phyloP scores from a whole-genome alignment of 2,888 invertebrate species.

The Galeopsomyia nigrocyanea region DNA sequence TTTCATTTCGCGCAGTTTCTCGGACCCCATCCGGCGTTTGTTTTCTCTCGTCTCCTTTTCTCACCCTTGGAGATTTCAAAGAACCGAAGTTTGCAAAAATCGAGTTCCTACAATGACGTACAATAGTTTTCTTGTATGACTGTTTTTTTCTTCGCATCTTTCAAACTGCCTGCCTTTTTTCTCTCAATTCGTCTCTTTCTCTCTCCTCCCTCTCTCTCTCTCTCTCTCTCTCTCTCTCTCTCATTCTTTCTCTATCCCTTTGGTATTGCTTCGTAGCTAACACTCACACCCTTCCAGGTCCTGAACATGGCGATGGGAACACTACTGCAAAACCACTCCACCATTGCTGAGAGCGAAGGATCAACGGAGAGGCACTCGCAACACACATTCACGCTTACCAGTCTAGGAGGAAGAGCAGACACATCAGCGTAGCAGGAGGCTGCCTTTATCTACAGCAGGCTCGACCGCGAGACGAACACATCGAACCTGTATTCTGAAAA shows the following conservation, averaged over 20 bases:
- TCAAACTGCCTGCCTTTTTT: constrained; percentile 44
- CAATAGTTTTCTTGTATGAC: constrained; percentile 45
- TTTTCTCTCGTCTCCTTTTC: constrained; percentile 32
- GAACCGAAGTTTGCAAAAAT: constrained; percentile 48
- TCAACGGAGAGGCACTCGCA: constrained; percentile 35
- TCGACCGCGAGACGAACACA: not conserved
- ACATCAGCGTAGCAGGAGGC: constrained; percentile 8
- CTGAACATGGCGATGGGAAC: constrained; percentile 44
- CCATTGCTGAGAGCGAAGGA: constrained; percentile 43
- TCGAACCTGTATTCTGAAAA: not conserved
- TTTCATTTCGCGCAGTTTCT: constrained; percentile 44
- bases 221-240: constrained; percentile 27
- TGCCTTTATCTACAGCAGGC: constrained; percentile 3
- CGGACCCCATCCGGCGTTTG: constrained; percentile 41
- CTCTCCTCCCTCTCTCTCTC: constrained; percentile 40
- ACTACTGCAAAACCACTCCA: constrained; percentile 40
- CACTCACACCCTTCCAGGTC: constrained; percentile 67
- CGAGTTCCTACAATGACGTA: constrained; percentile 41
- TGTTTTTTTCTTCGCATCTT: constrained; percentile 48
- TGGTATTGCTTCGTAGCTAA: constrained; percentile 64
- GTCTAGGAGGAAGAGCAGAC: constrained; percentile 19
- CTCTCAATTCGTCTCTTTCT: constrained; percentile 19
- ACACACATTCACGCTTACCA: constrained; percentile 18
- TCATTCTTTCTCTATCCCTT: constrained; percentile 44
- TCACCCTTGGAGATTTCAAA: constrained; percentile 46